Percentiles rank a stretch among this genome's conserved stretches.
Evolutionary conservation across 2,113 vertebrate genomes (phyloP).

Genomic region (Rhizomys pruinosus): DNA sequence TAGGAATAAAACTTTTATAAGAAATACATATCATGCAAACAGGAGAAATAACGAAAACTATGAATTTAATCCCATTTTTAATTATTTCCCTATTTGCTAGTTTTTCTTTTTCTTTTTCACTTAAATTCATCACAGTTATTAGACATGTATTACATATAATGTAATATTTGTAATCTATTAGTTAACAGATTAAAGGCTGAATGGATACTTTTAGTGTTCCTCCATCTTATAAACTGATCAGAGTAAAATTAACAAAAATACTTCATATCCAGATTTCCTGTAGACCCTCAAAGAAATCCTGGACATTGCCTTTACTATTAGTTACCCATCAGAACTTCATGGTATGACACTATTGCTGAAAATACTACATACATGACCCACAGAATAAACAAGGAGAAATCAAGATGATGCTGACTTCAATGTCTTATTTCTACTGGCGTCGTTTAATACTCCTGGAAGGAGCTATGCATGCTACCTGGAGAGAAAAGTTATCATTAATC

Average conservation of each 20-base stretch:
- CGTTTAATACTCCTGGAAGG: no score
- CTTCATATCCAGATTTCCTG: neutral
- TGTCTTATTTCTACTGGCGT: no score
- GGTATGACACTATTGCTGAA: no score
- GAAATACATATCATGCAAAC: neutral
- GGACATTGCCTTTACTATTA: no score
- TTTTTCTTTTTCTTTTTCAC: neutral
- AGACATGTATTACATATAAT: neutral
- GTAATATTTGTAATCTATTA: neutral
- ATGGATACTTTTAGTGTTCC: neutral
- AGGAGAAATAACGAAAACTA: neutral
- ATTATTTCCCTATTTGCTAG: neutral
- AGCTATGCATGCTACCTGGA: no score
- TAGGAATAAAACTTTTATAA: neutral
- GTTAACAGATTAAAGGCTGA: neutral
- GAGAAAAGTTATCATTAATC: no score
- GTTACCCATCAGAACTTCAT: no score
- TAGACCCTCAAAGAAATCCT: no score
- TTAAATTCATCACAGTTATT: slow-evolving; percentile 8
- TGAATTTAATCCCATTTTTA: neutral
- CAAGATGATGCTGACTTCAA: no score
- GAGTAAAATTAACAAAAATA: slow-evolving; percentile 1
- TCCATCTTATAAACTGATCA: neutral
- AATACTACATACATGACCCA: no score
- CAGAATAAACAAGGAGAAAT: no score